Evolutionary conservation across 1,140 invertebrate species (phyloP).

Genomic region (Antheraea pernyi): DNA sequence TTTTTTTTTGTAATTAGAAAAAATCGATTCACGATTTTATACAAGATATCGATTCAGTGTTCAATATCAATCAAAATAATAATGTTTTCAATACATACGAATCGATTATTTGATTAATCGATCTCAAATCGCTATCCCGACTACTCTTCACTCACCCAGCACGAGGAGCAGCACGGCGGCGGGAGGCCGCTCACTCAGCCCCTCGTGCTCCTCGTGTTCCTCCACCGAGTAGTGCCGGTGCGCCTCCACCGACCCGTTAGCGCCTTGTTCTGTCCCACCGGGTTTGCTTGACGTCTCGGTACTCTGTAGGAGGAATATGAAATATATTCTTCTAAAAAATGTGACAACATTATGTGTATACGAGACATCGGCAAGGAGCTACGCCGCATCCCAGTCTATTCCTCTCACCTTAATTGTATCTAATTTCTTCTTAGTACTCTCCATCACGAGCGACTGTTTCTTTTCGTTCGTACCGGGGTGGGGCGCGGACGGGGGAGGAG

Average conservation of each 20-base stretch:
- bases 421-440: slow-evolving; percentile 1
- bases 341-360: too few relatives aligned
- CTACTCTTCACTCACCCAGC: slow-evolving; percentile 82
- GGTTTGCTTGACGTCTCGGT: not conserved
- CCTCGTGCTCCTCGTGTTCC: slow-evolving; percentile 76
- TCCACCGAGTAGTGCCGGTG: slow-evolving; percentile 31
- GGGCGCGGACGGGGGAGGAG: slow-evolving; percentile 23
- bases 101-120: too few relatives aligned
- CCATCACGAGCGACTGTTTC: not conserved
- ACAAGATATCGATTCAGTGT: too few relatives aligned
- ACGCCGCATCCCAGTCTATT: too few relatives aligned
- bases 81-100: too few relatives aligned
- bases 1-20: too few relatives aligned
- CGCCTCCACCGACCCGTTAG: slow-evolving; percentile 13
- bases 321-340: not conserved
- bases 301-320: too few relatives aligned
- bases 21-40: too few relatives aligned
- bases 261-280: not conserved
- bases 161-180: slow-evolving; percentile 93
- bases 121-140: too few relatives aligned
- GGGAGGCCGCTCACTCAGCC: slow-evolving; percentile 83
- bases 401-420: not conserved
- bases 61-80: too few relatives aligned
- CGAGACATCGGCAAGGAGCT: too few relatives aligned
- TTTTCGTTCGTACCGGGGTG: slow-evolving; percentile 7